Conservation (phyloP, 2,113 vertebrate genomes). For the Macaca mulatta region DNA sequence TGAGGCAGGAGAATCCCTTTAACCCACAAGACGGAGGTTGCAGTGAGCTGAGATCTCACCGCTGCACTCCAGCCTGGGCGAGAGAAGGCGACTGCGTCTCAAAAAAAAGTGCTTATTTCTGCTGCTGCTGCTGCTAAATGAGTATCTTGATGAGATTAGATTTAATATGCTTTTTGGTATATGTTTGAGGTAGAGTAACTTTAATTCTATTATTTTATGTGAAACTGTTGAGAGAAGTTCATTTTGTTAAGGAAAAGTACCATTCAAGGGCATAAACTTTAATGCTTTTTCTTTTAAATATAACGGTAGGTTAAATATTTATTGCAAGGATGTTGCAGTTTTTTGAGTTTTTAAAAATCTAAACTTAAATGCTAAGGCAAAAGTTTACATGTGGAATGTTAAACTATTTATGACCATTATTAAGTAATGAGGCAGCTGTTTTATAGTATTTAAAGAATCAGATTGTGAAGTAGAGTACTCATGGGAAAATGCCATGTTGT, state of each 20-base stretch:
- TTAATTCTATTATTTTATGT: conserved; percentile 25
- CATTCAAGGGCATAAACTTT: neutral
- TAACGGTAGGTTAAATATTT: neutral
- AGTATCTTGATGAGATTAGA: conserved; percentile 9
- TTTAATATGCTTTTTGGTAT: conserved; percentile 17
- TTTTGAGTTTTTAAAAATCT: neutral
- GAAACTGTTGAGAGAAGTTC: conserved; percentile 28
- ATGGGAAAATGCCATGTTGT: neutral
- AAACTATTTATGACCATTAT: neutral
- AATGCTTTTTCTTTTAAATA: neutral
- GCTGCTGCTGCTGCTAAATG: neutral
- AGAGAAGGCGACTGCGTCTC: too few relatives aligned
- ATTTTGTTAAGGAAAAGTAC: conserved; percentile 51
- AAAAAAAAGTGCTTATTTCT: too few relatives aligned
- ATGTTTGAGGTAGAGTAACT: conserved; percentile 5
- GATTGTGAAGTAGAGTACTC: conserved; percentile 2
- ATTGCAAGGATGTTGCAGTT: neutral
- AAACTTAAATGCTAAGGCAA: neutral
- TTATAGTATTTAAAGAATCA: conserved; percentile 10
- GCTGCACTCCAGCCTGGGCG: too few relatives aligned
- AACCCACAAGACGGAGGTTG: too few relatives aligned
- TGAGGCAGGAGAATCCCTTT: too few relatives aligned
- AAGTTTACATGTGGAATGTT: neutral
- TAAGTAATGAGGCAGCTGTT: conserved; percentile 5
- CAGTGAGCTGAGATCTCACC: too few relatives aligned